Base-by-base conservation (phyloP, 2,888 invertebrate genomes). In the Panopea generosa region DNA sequence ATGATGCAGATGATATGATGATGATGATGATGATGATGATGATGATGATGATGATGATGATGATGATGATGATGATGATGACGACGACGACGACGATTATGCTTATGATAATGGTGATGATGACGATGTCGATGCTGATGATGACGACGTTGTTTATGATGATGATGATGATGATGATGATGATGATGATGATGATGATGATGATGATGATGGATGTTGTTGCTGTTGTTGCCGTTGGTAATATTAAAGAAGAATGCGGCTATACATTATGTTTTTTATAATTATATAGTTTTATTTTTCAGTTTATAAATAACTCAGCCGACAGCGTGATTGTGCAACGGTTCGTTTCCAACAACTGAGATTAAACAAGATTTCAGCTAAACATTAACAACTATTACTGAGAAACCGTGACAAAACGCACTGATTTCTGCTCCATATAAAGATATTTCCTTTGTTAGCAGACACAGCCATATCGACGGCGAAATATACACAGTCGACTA, bases 361-460 rank as follows among this genome's bases (percentile, higher is more conserved):
- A n/a, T n/a, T n/a, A n/a, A n/a, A n/a, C n/a, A n/a, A n/a, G n/a
- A n/a, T n/a, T n/a, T n/a, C n/a, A n/a, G n/a, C n/a, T n/a, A n/a
- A n/a, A n/a, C n/a, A n/a, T n/a, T n/a, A n/a, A n/a, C n/a, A n/a
- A n/a, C n/a, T n/a, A n/a, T n/a, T n/a, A n/a, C n/a, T n/a, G n/a
- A n/a, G n/a, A n/a, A n/a, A n/a, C n/a, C 56, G 66, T 47, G 55
- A 69, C 49, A 69, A 55, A 50, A 55, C 55, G 4, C 33, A 33
- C 6, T 4, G 33, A 11, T 7, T 7, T 33, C 33, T 4, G 33
- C 11, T 33, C 6, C 11, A 33, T 33, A 4, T 33, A 33, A 11
- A 33, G 33, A 33, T 33, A 4, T 7, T 4, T n/a, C 50, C 50
- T 18, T 18, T 9, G 50, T 50, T 20, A 50, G 20, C 45, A 45